phyloP scores from a whole-genome alignment of 1,140 invertebrate species.

The Dolichoris vasculosae region DNA sequence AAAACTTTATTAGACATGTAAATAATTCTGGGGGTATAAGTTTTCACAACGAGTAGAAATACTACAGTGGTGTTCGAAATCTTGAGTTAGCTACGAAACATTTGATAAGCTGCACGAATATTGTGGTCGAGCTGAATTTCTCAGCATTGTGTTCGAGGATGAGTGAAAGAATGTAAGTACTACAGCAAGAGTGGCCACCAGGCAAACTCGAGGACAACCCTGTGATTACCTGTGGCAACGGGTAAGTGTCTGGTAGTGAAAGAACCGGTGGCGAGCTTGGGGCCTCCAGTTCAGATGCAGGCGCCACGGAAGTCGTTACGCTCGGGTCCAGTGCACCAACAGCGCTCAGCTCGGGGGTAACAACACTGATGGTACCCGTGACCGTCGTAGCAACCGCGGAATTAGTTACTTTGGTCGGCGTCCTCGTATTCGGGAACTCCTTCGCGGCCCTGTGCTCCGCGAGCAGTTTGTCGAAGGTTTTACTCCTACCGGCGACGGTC shows the following conservation, averaged over 20 bases:
- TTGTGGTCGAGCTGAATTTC: not conserved
- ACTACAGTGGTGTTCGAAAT: not conserved
- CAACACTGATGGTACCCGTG: conserved; percentile 53
- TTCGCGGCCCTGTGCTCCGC: conserved; percentile 84
- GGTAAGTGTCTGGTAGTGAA: conserved; percentile 72
- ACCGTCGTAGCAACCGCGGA: conserved; percentile 53
- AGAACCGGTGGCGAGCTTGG: conserved; percentile 72
- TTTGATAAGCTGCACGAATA: not conserved
- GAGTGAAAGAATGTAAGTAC: conserved; percentile 32
- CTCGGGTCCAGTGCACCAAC: conserved; percentile 62
- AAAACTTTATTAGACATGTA: too few relatives aligned
- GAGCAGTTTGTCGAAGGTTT: conserved; percentile 86
- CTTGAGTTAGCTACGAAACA: not conserved
- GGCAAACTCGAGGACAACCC: conserved; percentile 21
- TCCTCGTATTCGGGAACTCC: conserved; percentile 69
- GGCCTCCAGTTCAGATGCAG: conserved; percentile 59
- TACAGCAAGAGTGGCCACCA: conserved; percentile 46
- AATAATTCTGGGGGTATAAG: too few relatives aligned
- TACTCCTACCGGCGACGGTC: conserved; percentile 83
- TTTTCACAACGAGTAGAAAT: not conserved
- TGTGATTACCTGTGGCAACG: conserved; percentile 71
- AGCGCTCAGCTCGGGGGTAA: conserved; percentile 60
- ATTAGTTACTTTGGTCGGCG: conserved; percentile 61
- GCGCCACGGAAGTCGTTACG: not conserved
- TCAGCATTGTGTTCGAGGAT: not conserved